Evolutionary conservation across 1,140 invertebrate species (phyloP), one percentile per base, ranked within the genome.

Genomic region (Ceratina japonica): DNA sequence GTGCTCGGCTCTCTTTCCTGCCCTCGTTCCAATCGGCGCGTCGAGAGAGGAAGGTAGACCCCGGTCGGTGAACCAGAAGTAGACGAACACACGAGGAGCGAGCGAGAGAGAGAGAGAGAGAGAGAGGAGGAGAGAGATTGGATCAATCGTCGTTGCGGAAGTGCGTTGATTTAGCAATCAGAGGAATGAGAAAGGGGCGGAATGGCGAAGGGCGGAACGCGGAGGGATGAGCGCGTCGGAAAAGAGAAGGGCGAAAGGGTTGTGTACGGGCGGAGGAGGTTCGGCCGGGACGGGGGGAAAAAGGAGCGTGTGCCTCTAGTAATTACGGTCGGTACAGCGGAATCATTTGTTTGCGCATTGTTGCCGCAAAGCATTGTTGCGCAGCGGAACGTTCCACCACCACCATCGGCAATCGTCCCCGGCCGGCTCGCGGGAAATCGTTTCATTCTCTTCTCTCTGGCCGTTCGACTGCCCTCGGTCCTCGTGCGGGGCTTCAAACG

Each of bases 291-390:
- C 44, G 62, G 51, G 44, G 12, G n/a, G 65, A 59, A 75, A 65
- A 63, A 76, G 64, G 65, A 79, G 63, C 74, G 79, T 70, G 82
- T 77, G 77, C 73, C 77, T 65, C 75, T 83, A 85, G 90, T 91
- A 90, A 91, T 91, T 90, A 89, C 89, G 83, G 65, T 85, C 85
- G 85, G 82, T 87, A 87, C 88, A 88, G 81, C 75, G 79, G 86
- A 88, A 90, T 90, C 89, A 89, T 91, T 91, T 90, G 90, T 90
- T 90, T 90, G 89, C 84, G 86, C 84, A 89, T 90, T 90, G 89
- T 90, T 90, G 87, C 87, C 87, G 81, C 87, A 90, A 89, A 89
- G 89, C 88, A 90, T 91, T 91, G 89, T 90, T 89, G 71, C 79
- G 62, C 72, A 75, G 72, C 84, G 80, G 70, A 80, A 85, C 81